Evolutionary conservation across 1,140 invertebrate genomes (phyloP), one percentile per base, ranked within the genome.

Genomic region (Phthorimaea operculella): DNA sequence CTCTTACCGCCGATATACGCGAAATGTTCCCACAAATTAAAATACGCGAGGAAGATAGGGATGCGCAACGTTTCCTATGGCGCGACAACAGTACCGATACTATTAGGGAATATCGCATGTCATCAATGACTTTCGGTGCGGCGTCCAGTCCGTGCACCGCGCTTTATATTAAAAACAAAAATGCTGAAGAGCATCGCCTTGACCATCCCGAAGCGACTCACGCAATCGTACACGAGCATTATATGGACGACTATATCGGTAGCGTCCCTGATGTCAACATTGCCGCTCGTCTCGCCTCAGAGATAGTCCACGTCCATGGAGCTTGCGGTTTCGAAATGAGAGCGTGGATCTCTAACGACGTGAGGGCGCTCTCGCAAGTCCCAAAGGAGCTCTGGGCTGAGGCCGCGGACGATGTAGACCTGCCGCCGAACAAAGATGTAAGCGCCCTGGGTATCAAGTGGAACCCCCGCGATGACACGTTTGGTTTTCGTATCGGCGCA

Each of bases 231-330:
- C 3, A 64, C 7, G 59, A 70, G 34, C 70, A 70, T 52, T 81
- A 79, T 47, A 73, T 78, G 56, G 76, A 79, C 49, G 74, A 81
- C 47, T 77, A 66, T 44, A 21, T 79, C 0, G 64, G 58, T 16
- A 70, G 70, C 47, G 59, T 62, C 1, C 51, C 65, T 17, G 54
- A 33, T 1, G 50, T 12, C 12, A 51, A 58, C n/a, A 64, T 72
- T n/a, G 73, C 72, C 1, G 33, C 55, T 54, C 1, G 58, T 60
- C 14, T 67, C 8, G 59, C 65, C 7, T 8, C 51, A 4, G 57
- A 72, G 36, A 62, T 70, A 4, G 28, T 54, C 0, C 34, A 9
- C 10, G 59, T 83, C 1, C 64, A 77, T 33, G 9, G 15, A 2
- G 16, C 8, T 0, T 69, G 52, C 9, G 34, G 55, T 8, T 70